Percentiles rank a stretch among this genome's conserved stretches.
Evolutionary conservation across 2,888 invertebrate genomes (phyloP).

Genomic region (Philaethria dido): DNA sequence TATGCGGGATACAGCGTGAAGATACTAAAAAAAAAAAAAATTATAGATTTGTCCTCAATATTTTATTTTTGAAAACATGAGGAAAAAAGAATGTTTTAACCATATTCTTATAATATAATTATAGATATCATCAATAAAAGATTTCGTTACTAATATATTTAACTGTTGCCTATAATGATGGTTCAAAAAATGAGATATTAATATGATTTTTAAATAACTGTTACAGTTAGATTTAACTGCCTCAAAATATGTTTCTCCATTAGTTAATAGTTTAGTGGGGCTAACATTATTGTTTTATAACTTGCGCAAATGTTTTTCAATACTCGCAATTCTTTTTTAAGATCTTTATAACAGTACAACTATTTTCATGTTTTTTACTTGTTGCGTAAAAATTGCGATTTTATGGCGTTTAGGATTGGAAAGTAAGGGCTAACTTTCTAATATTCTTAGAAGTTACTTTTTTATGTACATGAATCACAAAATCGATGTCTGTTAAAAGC

Average conservation of each 20-base stretch:
- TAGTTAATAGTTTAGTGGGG: slow-evolving; percentile 29
- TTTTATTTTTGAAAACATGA: too few species aligned
- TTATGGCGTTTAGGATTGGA: slow-evolving; percentile 33
- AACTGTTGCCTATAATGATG: not conserved
- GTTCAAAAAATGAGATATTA: slow-evolving; percentile 14
- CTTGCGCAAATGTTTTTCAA: slow-evolving; percentile 37
- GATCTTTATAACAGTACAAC: slow-evolving; percentile 27
- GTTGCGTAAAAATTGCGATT: slow-evolving; percentile 34
- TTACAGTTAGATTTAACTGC: slow-evolving; percentile 36
- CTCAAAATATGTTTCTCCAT: slow-evolving; percentile 23
- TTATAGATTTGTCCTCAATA: too few species aligned
- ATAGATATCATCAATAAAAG: too few species aligned
- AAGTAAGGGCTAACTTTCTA: slow-evolving; percentile 38
- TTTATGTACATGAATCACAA: not conserved
- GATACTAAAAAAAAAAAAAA: too few species aligned
- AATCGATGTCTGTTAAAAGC: not conserved
- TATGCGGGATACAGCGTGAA: too few species aligned
- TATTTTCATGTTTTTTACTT: slow-evolving; percentile 12
- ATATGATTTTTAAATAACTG: slow-evolving; percentile 17
- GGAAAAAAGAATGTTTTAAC: too few species aligned
- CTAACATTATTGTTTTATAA: slow-evolving; percentile 32
- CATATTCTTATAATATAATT: too few species aligned
- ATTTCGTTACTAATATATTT: not conserved
- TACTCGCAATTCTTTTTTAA: slow-evolving; percentile 29
- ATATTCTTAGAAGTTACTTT: slow-evolving; percentile 28